phyloP scores from a whole-genome alignment of 2,797 vertebrate species.

The Tiaroga cobitis region DNA sequence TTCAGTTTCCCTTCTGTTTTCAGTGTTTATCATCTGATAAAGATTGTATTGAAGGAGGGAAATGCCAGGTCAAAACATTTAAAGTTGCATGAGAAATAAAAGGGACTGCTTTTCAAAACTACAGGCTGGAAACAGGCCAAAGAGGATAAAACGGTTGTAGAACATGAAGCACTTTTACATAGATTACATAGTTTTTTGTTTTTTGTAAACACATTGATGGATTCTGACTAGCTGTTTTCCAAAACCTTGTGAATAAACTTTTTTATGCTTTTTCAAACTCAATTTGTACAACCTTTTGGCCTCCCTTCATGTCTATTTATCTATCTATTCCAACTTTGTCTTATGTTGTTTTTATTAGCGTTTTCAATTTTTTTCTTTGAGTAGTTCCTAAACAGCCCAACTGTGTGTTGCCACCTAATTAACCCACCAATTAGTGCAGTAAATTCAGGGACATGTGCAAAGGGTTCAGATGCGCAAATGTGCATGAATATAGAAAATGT shows the following conservation, averaged over 20 bases:
- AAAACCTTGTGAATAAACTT: not conserved
- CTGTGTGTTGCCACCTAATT: not conserved
- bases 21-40: constrained; percentile 41
- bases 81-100: constrained; percentile 20
- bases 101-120: not conserved
- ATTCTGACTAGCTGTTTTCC: not conserved
- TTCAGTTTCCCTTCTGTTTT: constrained; percentile 14
- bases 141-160: not conserved
- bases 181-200: not conserved
- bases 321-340: not conserved
- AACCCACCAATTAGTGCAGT: not conserved
- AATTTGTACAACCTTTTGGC: not conserved
- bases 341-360: not conserved
- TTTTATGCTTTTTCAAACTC: not conserved
- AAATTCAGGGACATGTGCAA: not conserved
- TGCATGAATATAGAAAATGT: not conserved
- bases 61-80: constrained; percentile 3
- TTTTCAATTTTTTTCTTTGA: not conserved
- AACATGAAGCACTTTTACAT: not conserved
- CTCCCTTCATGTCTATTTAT: not conserved
- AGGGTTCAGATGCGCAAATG: not conserved
- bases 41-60: constrained; percentile 39
- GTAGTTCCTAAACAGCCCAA: not conserved
- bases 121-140: not conserved
- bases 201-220: not conserved